These are phyloP conservation scores for Lissonota sp. DNA, from an alignment of 2,888 invertebrate genomes.

Conservation along the genomic window DNA sequence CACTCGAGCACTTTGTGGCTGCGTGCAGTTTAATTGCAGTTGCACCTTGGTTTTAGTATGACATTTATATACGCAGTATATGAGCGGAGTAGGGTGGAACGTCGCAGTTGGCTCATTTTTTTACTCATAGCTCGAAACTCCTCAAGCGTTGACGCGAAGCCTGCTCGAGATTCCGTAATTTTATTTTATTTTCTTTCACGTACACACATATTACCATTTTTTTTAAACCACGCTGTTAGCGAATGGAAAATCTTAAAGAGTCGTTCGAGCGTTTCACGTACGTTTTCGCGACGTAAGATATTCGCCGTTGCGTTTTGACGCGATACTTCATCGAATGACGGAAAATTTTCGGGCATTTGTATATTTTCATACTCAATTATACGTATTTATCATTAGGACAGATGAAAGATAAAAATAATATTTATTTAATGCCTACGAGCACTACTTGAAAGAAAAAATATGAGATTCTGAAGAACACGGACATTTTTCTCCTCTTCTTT, in stretches of 20 bases:
- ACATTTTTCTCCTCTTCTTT: not conserved
- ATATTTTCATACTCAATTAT: not conserved
- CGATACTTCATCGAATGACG: not conserved
- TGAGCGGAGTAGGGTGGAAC: slow-evolving; percentile 23
- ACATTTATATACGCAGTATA: not conserved
- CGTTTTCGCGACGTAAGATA: no score
- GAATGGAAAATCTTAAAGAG: slow-evolving; percentile 41
- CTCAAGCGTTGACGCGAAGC: slow-evolving; percentile 52
- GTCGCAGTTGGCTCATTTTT: slow-evolving; percentile 51
- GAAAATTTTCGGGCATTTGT: not conserved
- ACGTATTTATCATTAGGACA: not conserved
- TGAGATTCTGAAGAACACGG: not conserved
- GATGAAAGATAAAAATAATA: not conserved
- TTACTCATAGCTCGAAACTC: slow-evolving; percentile 41
- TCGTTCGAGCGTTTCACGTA: slow-evolving; percentile 1
- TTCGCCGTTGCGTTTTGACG: no score
- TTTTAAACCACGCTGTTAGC: slow-evolving; percentile 21
- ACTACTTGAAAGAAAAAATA: not conserved
- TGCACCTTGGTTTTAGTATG: slow-evolving; percentile 33
- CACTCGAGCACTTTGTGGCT: slow-evolving; percentile 60
- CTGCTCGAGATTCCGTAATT: slow-evolving; percentile 25
- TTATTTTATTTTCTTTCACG: slow-evolving; percentile 10
- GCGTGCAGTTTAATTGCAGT: slow-evolving; percentile 62
- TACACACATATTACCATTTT: slow-evolving; percentile 22
- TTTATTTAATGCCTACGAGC: no score